These are phyloP conservation scores for Lepidurus packardi DNA, from an alignment of 1,140 invertebrate species.

Conservation along the genomic window DNA sequence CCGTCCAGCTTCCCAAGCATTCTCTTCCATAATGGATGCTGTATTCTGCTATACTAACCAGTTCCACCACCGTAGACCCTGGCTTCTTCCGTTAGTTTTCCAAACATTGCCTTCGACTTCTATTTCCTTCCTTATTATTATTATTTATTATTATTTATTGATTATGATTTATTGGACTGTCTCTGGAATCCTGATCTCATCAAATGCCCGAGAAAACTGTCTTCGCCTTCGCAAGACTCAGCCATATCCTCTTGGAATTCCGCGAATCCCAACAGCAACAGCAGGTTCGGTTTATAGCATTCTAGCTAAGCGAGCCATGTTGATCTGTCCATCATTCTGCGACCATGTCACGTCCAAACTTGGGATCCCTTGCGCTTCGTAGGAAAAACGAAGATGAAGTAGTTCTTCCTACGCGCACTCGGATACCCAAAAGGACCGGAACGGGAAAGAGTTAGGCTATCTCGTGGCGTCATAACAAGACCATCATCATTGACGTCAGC, in stretches of 20 bases:
- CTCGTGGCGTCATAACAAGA: neutral
- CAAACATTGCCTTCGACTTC: too few relatives aligned
- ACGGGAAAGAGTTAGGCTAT: neutral
- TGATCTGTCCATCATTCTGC: neutral
- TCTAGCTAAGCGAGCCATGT: neutral
- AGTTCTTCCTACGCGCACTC: neutral
- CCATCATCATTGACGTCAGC: conserved; percentile 7
- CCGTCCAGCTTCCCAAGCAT: neutral
- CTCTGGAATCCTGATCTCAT: too few relatives aligned
- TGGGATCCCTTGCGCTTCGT: neutral
- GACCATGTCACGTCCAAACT: neutral
- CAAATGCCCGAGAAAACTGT: too few relatives aligned
- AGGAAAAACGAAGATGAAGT: neutral
- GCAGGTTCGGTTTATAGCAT: too few relatives aligned
- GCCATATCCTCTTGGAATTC: too few relatives aligned
- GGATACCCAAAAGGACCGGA: neutral
- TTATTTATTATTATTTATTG: too few relatives aligned
- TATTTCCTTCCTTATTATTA: too few relatives aligned
- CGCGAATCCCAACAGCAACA: too few relatives aligned
- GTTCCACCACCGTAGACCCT: neutral
- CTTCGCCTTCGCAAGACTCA: too few relatives aligned
- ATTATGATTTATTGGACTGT: too few relatives aligned
- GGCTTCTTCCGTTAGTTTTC: neutral
- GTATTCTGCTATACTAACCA: neutral
- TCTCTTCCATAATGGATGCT: neutral